Base-by-base conservation (phyloP, 1,140 invertebrate genomes). In the Steinernema feltiae region DNA sequence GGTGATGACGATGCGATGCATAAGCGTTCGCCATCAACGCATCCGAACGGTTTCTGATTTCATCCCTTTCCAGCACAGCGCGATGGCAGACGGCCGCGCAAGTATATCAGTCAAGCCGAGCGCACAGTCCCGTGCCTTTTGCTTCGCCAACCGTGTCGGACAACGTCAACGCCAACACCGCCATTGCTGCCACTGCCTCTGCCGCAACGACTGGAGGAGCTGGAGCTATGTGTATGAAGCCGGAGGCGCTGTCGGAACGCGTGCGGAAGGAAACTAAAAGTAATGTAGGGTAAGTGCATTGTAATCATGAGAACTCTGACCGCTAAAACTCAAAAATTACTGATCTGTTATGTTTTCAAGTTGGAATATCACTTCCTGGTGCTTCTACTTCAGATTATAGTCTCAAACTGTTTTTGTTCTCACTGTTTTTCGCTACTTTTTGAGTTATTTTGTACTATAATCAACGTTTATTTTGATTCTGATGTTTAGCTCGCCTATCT, bases 141-240 rank as follows among this genome's bases (percentile, higher is more conserved):
- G 27, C 77, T 77, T 53, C 74, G 24, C 70, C 63, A 27, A 2
- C 89, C 92, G 75, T 86, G 95, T 1, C 86, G 95, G 46, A 92
- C 93, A 0, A 90, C 91, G 74, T 90, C 94, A 70, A 89, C 91
- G 21, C 29, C 69, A 31, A 76, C 21, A n/a, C n/a, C 30, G 2
- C 89, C 92, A 76, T 86, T 96, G 1, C 86, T 95, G 46, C 92
- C 93, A 0, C 90, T 91, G 74, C 90, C 94, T n/a, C n/a, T n/a
- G 70, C 89, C 91, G 21, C 86, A 89, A 27, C 53, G n/a, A n/a
- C n/a, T n/a, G n/a, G n/a, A 63, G 53, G 7, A n/a, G n/a, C n/a
- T 21, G 18, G 7, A 7, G 35, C 18, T 18, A 63, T 63, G 53
- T 63, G 53, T 35, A 76, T 74, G 35, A 31, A 41, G 21, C 48